These are phyloP conservation scores for Mythimna lalbum DNA, from an alignment of 2,888 invertebrate species.

Conservation along the genomic window DNA sequence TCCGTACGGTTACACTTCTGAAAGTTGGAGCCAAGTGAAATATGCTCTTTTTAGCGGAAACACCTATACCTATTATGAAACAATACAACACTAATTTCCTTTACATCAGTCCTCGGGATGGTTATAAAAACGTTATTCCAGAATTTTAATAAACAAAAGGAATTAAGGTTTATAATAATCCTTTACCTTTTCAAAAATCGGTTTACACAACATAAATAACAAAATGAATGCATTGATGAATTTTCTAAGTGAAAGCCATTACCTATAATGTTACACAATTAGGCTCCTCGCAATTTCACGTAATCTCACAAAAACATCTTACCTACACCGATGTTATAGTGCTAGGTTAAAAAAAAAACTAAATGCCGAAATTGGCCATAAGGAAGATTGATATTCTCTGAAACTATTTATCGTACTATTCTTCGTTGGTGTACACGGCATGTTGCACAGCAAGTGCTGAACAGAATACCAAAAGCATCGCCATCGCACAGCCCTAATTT, in stretches of 20 bases:
- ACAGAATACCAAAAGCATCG: conserved; percentile 18
- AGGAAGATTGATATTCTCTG: background rate
- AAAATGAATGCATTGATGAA: background rate
- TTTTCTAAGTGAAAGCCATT: background rate
- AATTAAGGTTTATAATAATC: no score
- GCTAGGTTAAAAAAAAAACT: background rate
- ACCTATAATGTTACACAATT: background rate
- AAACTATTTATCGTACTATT: background rate
- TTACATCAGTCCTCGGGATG: no score
- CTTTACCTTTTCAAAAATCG: background rate
- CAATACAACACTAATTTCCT: no score
- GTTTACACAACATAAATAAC: background rate
- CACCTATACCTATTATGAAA: no score
- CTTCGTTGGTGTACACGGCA: background rate
- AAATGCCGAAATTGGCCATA: background rate
- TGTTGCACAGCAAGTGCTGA: conserved; percentile 5
- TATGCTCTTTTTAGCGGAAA: no score
- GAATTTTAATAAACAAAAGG: no score
- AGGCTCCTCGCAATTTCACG: background rate
- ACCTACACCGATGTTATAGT: background rate
- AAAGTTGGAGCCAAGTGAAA: no score
- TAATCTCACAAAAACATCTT: background rate
- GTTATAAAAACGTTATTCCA: no score
- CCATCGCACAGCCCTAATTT: conserved; percentile 22
- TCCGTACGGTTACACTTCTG: no score